phyloP scores from a whole-genome alignment of 1,140 invertebrate genomes.

The Tetramorium alpestre region DNA sequence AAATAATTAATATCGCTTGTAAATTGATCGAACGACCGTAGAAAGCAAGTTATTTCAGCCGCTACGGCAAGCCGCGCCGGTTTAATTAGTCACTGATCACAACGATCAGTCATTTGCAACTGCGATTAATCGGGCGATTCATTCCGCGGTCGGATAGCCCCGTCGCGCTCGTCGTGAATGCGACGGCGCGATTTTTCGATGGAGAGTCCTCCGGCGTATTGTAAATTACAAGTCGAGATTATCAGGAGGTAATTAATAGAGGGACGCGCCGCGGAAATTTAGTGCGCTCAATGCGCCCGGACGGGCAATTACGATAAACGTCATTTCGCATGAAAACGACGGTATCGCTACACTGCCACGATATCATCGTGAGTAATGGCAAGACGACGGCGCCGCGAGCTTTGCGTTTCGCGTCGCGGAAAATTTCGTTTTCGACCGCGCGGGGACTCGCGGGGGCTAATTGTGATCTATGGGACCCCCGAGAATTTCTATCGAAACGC shows the following conservation, averaged over 20 bases:
- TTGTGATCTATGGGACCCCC: conserved; percentile 42
- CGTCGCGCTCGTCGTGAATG: conserved; percentile 7
- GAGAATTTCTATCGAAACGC: conserved; percentile 35
- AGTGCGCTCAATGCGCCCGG: conserved; percentile 54
- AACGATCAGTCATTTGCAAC: conserved; percentile 51
- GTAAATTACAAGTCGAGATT: conserved; percentile 60
- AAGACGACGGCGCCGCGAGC: conserved; percentile 34
- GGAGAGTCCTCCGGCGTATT: conserved; percentile 53
- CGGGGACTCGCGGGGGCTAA: conserved; percentile 11
- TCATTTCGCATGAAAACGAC: conserved; percentile 60
- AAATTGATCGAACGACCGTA: conserved; percentile 29
- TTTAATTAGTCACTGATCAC: conserved; percentile 48
- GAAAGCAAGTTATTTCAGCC: not conserved
- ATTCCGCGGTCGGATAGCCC: conserved; percentile 8
- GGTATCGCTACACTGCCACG: conserved; percentile 30
- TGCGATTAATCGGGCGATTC: conserved; percentile 47
- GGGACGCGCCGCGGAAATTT: conserved; percentile 34
- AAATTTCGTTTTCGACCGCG: conserved; percentile 24
- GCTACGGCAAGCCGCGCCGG: not conserved
- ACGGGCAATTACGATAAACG: conserved; percentile 61
- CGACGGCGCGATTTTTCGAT: conserved; percentile 48
- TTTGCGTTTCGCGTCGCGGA: conserved; percentile 20
- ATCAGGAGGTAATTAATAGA: conserved; percentile 59
- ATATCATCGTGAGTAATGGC: conserved; percentile 59
- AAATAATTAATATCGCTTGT: conserved; percentile 21